phyloP scores from a whole-genome alignment of 2,888 invertebrate species.

The Aleiodes testaceus region DNA sequence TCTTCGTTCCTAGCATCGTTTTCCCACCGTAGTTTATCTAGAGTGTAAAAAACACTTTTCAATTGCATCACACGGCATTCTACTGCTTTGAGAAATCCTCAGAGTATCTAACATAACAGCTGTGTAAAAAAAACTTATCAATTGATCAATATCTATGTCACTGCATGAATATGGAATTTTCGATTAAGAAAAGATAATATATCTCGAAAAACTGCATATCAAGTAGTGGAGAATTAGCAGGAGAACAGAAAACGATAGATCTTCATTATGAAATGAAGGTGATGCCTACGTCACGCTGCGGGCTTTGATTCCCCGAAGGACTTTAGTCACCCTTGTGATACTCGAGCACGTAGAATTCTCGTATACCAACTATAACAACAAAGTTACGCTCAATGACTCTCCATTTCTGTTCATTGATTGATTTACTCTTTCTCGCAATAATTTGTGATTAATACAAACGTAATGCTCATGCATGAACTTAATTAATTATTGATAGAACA shows the following conservation, averaged over 20 bases:
- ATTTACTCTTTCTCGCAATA: slow-evolving; percentile 5
- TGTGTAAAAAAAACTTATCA: too few relatives aligned
- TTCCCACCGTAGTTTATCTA: slow-evolving; percentile 24
- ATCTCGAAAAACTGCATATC: slow-evolving; percentile 20
- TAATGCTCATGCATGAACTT: too few relatives aligned
- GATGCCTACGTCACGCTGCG: slow-evolving; percentile 65
- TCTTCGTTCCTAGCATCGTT: slow-evolving; percentile 22
- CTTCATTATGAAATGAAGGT: slow-evolving; percentile 62
- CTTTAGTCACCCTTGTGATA: slow-evolving; percentile 66
- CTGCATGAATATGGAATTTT: not conserved
- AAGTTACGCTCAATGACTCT: slow-evolving; percentile 62
- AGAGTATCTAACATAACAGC: too few relatives aligned
- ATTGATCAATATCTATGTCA: slow-evolving; percentile 6
- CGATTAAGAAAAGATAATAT: not conserved
- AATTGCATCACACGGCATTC: slow-evolving; percentile 20
- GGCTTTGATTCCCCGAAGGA: slow-evolving; percentile 52
- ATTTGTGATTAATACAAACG: too few relatives aligned
- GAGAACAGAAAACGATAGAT: slow-evolving; percentile 57
- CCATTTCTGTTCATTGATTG: slow-evolving; percentile 47
- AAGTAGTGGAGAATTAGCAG: slow-evolving; percentile 41
- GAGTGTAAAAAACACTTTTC: not conserved
- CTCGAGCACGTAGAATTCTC: slow-evolving; percentile 59
- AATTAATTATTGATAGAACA: not conserved
- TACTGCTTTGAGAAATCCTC: slow-evolving; percentile 5
- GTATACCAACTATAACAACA: slow-evolving; percentile 51